These are phyloP conservation scores for Dasyornis broadbenti DNA, from an alignment of 2,113 vertebrate genomes.

Conservation along the genomic window DNA sequence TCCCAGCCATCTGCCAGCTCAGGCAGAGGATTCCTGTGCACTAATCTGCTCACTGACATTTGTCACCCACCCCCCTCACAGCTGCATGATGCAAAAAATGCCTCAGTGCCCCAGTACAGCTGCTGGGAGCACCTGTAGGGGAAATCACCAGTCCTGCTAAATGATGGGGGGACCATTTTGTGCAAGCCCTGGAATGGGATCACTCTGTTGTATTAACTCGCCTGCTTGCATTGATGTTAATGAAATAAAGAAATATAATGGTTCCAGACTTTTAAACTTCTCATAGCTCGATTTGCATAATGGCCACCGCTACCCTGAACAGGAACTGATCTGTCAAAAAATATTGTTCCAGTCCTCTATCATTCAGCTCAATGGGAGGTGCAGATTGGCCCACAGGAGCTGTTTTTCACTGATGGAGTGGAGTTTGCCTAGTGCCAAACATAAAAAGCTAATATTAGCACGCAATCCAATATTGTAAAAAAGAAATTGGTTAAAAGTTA, in stretches of 20 bases:
- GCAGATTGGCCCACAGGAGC: neutral
- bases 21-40: neutral
- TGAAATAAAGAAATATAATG: constrained; percentile 68
- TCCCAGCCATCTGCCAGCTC: constrained; percentile 30
- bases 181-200: neutral
- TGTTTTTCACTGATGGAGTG: constrained; percentile 24
- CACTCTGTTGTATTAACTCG: neutral
- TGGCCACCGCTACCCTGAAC: constrained; percentile 4
- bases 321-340: constrained; percentile 53
- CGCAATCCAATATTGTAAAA: neutral
- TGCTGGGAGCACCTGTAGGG: neutral
- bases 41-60: neutral
- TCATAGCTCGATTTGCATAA: constrained; percentile 59
- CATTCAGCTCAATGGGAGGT: neutral
- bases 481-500: constrained; percentile 51
- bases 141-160: constrained; percentile 29
- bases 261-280: constrained; percentile 72
- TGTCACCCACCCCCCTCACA: neutral
- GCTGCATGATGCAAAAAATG: neutral
- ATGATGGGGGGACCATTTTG: neutral
- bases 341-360: constrained; percentile 17
- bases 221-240: constrained; percentile 5
- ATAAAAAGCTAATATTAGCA: constrained; percentile 29
- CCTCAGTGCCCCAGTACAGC: neutral
- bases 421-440: neutral